Evolutionary conservation across 2,888 invertebrate species (phyloP), one percentile per base, ranked within the genome.

Genomic region (Thysanoteuthis rhombus): DNA sequence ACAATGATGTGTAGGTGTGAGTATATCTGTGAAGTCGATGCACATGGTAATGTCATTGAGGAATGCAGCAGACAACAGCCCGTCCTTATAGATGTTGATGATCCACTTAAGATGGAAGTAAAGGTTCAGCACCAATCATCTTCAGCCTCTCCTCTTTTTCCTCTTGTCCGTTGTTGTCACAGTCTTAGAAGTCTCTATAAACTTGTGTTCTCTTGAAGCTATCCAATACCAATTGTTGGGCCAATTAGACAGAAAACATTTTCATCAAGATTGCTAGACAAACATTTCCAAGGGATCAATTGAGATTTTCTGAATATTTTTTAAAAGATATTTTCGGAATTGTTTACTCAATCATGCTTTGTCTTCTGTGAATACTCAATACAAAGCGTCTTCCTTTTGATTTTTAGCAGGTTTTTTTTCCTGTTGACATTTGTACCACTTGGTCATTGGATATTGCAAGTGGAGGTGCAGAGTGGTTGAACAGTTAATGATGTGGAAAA

Each of bases 51-150:
- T 75, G 75, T 75, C 75, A 75, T 75, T 75, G 75, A 75, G n/a
- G 75, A n/a, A 75, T 75, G 75, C n/a, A n/a, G 75, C 75, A 75
- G 75, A 75, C 75, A 75, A 75, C 75, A 75, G 75, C 75, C 75
- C 12, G 75, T 36, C n/a, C 75, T 75, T 75, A 12, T n/a, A 75
- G n/a, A 75, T 75, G 75, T 75, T 75, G 75, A 75, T 75, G 12
- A 75, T 75, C 75, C 75, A 75, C 75, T 75, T 36, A 75, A 36
- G n/a, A 75, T 75, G 75, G 52, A 75, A 16, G 75, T 75, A 75
- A 75, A 75, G n/a, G 12, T 36, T 4, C n/a, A 75, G 16, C 12
- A 36, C 75, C 75, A 75, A 75, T 75, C 75, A 75, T 75, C n/a
- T 75, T 36, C 75, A 0, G 0, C 22, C 75, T 25, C n/a, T 32